Evolutionary conservation across 2,888 invertebrate genomes (phyloP).

Genomic region (Baccha elongata): DNA sequence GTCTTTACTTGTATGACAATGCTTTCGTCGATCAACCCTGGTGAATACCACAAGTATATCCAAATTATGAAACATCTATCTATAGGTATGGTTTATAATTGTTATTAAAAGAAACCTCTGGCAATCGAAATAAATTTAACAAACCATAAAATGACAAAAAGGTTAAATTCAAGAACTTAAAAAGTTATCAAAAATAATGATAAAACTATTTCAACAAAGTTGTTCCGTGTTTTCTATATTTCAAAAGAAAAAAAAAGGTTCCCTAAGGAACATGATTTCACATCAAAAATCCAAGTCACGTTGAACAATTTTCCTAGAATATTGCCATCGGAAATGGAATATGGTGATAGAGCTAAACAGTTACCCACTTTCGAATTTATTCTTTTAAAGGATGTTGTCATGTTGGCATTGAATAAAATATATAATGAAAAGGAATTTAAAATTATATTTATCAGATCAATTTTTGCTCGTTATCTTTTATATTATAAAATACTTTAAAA

Average conservation of each 20-base stretch:
- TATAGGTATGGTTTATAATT: too few relatives aligned
- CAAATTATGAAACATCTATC: too few relatives aligned
- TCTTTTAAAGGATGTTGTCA: background rate
- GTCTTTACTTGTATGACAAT: too few relatives aligned
- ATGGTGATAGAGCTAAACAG: slow-evolving; percentile 8
- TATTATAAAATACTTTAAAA: too few relatives aligned
- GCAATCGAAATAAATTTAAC: too few relatives aligned
- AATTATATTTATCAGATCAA: background rate
- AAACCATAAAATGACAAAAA: background rate
- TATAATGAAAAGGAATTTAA: background rate
- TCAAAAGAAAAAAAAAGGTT: background rate
- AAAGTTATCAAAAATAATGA: background rate
- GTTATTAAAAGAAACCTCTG: too few relatives aligned
- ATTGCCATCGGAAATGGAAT: slow-evolving; percentile 7
- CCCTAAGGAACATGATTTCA: background rate
- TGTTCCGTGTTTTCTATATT: background rate
- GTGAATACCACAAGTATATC: too few relatives aligned
- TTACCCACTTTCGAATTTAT: background rate
- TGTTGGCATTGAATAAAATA: background rate
- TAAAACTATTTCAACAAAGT: slow-evolving; percentile 11
- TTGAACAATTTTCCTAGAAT: slow-evolving; percentile 13
- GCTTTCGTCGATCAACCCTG: too few relatives aligned
- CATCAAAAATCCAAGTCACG: slow-evolving; percentile 4
- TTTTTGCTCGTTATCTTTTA: too few relatives aligned
- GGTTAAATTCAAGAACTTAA: background rate